phyloP scores from a whole-genome alignment of 2,113 vertebrate species.

The Cathartes aura region DNA sequence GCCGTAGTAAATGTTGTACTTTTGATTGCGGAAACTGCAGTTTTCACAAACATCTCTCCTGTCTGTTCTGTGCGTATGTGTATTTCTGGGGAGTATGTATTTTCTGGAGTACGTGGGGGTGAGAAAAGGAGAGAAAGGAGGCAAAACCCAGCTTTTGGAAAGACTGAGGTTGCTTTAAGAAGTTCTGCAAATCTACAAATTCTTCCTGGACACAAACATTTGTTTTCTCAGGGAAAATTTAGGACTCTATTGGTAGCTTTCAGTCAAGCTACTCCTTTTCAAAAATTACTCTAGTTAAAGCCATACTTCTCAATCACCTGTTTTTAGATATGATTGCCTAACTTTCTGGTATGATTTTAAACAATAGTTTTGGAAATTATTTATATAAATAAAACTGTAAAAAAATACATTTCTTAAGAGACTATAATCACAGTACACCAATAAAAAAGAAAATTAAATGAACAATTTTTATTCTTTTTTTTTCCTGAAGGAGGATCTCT shows the following conservation, averaged over 20 bases:
- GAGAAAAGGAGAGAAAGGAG: not conserved
- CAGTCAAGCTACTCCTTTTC: not conserved
- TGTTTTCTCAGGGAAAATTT: not conserved
- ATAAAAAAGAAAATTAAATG: not conserved
- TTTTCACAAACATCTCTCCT: slow-evolving; percentile 79
- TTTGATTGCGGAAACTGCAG: slow-evolving; percentile 85
- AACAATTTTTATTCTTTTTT: not conserved
- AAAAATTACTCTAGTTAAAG: not conserved
- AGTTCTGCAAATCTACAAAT: not conserved
- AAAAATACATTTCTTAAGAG: not conserved
- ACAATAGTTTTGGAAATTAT: not conserved
- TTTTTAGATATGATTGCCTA: not conserved
- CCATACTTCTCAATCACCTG: not conserved
- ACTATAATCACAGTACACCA: not conserved
- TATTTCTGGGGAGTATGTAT: not conserved
- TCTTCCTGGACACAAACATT: not conserved
- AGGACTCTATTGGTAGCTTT: not conserved
- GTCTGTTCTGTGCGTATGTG: slow-evolving; percentile 39
- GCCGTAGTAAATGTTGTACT: slow-evolving; percentile 88
- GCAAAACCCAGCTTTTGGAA: slow-evolving; percentile 1
- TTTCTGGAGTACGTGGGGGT: not conserved
- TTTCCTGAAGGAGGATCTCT: not conserved
- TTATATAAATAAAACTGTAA: not conserved
- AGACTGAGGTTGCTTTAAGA: slow-evolving; percentile 39
- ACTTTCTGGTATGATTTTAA: not conserved